Base-by-base conservation (phyloP, 2,888 invertebrate genomes). In the Argyresthia goedartella region DNA sequence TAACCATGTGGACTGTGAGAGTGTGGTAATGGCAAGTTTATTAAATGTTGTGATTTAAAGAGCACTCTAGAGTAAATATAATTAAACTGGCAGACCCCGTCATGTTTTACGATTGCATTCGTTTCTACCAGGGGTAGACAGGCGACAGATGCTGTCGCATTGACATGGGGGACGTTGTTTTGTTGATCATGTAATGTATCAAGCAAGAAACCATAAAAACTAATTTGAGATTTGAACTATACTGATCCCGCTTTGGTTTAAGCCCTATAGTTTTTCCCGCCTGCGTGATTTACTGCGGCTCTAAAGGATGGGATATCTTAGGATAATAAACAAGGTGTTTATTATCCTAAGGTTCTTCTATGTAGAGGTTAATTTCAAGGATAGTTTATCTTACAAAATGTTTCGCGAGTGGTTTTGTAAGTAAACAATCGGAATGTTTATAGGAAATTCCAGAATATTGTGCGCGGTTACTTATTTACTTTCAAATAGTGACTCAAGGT, bases 201-300 rank as follows among this genome's bases (percentile, higher is more conserved):
- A 14, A 16, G 14, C 44, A 15, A 44, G 16, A 44, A 44, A 53
- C 53, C 53, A 57, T 65, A 62, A 66, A 66, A 58, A 51, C 54
- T 58, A 64, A 63, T 62, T 58, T 55, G 56, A 63, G 61, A 60
- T 65, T 67, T 61, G 60, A 59, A 61, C 56, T 52, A 56, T 48
- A 51, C 53, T 49, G 51, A 43, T 43, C 43, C 14, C 15, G 25
- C 25, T 25, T 4, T 25, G 6, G 25, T 4, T n/a, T n/a, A n/a
- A n/a, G n/a, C n/a, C n/a, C n/a, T n/a, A n/a, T n/a, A n/a, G n/a
- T n/a, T n/a, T n/a, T 25, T 25, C 25, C 25, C 2, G 6, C 2
- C 2, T 25, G 25, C 25, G 25, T 6, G 6, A 25, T 25, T 25
- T 25, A 25, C 25, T 25, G 25, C 25, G 6, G 25, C 25, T 25